A percentile compares a stretch with the other conserved stretches of the same genome.
Evolutionary conservation across 2,113 vertebrate genomes (phyloP).

Genomic region (Actenoides lindsayi): DNA sequence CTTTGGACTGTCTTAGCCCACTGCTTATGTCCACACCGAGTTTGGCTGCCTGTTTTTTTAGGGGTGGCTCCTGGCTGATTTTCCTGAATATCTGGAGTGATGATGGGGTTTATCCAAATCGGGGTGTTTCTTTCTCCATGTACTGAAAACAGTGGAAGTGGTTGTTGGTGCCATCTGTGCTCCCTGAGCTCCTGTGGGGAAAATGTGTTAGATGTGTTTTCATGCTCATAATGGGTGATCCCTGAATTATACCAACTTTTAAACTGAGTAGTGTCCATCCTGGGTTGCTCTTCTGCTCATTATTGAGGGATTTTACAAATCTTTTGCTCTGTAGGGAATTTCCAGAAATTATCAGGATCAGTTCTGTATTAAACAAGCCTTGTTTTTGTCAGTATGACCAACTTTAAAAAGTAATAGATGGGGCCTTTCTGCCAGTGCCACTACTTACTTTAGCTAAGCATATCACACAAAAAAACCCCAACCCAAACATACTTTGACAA

Average conservation of each 20-base stretch:
- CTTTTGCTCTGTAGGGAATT: not conserved
- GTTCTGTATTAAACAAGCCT: not conserved
- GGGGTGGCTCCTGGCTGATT: not conserved
- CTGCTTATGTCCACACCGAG: not conserved
- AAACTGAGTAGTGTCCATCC: not conserved
- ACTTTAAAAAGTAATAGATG: not conserved
- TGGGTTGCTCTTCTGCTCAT: not conserved
- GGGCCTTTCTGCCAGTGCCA: not conserved
- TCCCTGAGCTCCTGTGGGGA: not conserved
- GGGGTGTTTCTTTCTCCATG: not conserved
- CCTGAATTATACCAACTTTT: not conserved
- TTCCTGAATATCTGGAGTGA: not conserved
- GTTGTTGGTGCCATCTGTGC: not conserved
- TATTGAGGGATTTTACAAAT: not conserved
- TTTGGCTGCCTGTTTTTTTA: not conserved
- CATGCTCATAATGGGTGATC: not conserved
- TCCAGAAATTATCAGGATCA: not conserved
- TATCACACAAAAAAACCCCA: not conserved
- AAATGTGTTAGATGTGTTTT: not conserved
- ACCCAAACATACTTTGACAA: not conserved
- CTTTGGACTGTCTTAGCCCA: not conserved
- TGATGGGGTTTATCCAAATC: accelerated
- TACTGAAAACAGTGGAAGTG: not conserved
- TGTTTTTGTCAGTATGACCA: not conserved
- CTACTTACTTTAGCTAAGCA: not conserved